Conservation (phyloP, 2,113 vertebrate genomes). For the Tympanuchus pallidicinctus region DNA sequence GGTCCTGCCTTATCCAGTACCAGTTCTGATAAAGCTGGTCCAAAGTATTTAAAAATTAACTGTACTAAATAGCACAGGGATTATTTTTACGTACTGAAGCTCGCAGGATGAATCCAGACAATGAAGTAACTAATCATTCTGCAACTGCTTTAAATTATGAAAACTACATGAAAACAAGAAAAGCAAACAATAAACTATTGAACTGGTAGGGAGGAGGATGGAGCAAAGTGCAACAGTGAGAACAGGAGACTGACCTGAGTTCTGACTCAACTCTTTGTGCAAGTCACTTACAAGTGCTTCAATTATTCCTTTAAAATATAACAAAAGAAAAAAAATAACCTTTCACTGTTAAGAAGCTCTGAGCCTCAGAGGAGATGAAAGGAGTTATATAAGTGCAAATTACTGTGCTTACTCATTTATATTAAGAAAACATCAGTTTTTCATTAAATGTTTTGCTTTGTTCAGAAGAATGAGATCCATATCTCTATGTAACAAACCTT, state of each 20-base stretch:
- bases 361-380: conserved; percentile 1
- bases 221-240: neutral
- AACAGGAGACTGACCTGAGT: neutral
- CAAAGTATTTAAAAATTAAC: neutral
- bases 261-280: neutral
- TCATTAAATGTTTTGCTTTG: conserved; percentile 24
- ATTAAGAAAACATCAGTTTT: conserved; percentile 11
- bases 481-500: neutral
- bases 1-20: neutral
- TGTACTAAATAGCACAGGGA: neutral
- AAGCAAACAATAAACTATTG: neutral
- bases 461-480: neutral
- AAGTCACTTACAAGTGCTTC: neutral
- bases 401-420: conserved; percentile 21
- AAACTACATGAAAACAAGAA: neutral
- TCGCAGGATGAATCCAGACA: neutral
- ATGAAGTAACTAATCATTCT: neutral
- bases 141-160: neutral
- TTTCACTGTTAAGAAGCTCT: conserved; percentile 14
- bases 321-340: neutral
- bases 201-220: neutral
- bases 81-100: neutral
- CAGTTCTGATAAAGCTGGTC: neutral
- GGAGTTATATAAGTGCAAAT: conserved; percentile 29
- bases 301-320: neutral